Base-by-base conservation (phyloP, 2,797 vertebrate species). In the Phataginus tetradactyla region DNA sequence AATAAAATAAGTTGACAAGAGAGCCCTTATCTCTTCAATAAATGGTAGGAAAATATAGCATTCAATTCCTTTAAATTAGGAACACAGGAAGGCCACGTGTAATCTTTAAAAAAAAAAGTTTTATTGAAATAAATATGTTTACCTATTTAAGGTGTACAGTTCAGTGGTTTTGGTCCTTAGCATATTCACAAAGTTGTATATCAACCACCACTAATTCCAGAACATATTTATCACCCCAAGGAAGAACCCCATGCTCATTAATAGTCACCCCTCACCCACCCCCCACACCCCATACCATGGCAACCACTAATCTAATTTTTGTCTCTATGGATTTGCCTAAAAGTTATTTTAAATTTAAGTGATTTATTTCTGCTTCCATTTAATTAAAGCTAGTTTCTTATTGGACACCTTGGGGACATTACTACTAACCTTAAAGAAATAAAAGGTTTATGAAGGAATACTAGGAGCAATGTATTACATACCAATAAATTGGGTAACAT, bases 341-440 rank as follows among this genome's bases (percentile, higher is more conserved):
- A 66, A 63, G 34, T 69, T 71, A 89, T 93, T 91, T 91, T 84
- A 91, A 59, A 18, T 55, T 88, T 12, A 91, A 69, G 17, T 61
- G 34, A 95, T 81, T 81, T 77, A 61, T 81, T 89, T 66, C 39
- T 81, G 64, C 39, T 89, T 72, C 55, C 39, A 66, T 66, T 91
- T 91, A 91, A 57, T 80, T 94, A 77, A 86, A 81, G 37, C 13
- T 55, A 34, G 45, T 49, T 88, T 86, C 14, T 91, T 88, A 69
- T 32, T 78, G 63, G 77, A 74, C 12, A 61, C 57, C 17, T 61
- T 53, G 15, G 42, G 29, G 39, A 61, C 7, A 66, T 90, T 59
- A 77, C 55, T 34, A 42, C 9, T 10, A 55, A 49, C 55, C 37
- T 90, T 87, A 83, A 20, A 72, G 66, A 94, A 72, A 55, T 57